A percentile compares a stretch with the other conserved stretches of the same genome.
Evolutionary conservation across 2,113 vertebrate species (phyloP).

Genomic region (Sphyrna mokarran): DNA sequence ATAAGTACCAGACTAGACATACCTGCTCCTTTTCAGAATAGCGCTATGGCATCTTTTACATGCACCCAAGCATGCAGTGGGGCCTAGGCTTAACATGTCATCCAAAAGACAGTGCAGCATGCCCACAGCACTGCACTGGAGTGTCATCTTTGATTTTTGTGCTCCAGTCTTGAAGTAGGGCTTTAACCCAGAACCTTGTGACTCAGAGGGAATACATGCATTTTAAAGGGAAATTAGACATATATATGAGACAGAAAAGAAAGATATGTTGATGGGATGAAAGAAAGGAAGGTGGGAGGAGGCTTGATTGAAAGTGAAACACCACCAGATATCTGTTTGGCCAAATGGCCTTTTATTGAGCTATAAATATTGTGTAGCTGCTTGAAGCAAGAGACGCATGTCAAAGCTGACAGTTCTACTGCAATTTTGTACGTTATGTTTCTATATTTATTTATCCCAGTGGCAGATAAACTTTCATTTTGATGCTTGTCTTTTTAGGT

Average conservation of each 20-base stretch:
- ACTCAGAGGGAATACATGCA: not conserved
- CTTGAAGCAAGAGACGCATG: not conserved
- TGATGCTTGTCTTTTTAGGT: not conserved
- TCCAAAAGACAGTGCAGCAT: not conserved
- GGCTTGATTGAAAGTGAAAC: too few species aligned
- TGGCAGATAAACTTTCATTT: not conserved
- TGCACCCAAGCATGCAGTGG: not conserved
- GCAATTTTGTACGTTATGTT: too few species aligned
- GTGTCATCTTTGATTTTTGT: too few species aligned
- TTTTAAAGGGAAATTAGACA: not conserved
- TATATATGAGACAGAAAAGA: not conserved
- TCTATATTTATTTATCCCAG: too few species aligned
- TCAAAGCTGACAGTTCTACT: too few species aligned
- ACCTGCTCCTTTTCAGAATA: not conserved
- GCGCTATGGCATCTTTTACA: not conserved
- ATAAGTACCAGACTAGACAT: not conserved
- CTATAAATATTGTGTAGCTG: not conserved
- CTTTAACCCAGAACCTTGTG: not conserved
- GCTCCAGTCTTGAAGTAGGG: not conserved
- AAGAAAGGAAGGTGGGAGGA: too few species aligned
- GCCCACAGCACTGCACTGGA: not conserved
- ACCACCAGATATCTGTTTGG: too few species aligned
- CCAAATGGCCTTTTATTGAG: too few species aligned
- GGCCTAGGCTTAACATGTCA: not conserved
- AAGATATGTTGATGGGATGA: too few species aligned